A percentile compares a stretch with the other conserved stretches of the same genome.
phyloP scores from a whole-genome alignment of 2,797 vertebrate species.

The Enteromius anoplus region DNA sequence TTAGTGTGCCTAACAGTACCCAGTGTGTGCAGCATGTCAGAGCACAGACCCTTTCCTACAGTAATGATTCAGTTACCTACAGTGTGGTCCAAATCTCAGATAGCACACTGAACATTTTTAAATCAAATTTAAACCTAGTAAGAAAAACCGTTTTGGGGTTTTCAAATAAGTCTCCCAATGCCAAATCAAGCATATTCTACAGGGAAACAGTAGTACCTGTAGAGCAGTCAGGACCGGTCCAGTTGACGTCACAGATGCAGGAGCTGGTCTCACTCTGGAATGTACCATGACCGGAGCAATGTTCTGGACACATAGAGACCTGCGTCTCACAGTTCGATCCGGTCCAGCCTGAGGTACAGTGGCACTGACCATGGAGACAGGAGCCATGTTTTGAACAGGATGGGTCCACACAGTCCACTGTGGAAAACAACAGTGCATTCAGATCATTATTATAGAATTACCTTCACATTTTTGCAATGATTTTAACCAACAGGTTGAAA shows the following conservation, averaged over 20 bases:
- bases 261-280: conserved; percentile 90
- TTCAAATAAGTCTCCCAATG: neutral
- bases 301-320: conserved; percentile 94
- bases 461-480: neutral
- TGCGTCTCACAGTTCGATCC: conserved; percentile 90
- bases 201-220: conserved; percentile 78
- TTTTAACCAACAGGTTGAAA: neutral
- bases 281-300: conserved; percentile 93
- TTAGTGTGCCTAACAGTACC: neutral
- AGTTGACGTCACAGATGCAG: conserved; percentile 91
- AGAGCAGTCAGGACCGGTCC: conserved; percentile 95
- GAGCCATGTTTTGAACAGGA: conserved; percentile 89
- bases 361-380: conserved; percentile 94
- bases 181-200: neutral
- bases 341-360: conserved; percentile 95
- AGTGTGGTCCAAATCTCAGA: neutral
- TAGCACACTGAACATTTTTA: neutral
- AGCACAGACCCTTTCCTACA: neutral
- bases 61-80: neutral
- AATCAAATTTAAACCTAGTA: neutral
- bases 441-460: neutral
- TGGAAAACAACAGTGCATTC: conserved; percentile 33
- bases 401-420: conserved; percentile 93
- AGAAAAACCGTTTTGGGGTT: neutral
- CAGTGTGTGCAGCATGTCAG: neutral